Conservation (phyloP, 2,113 vertebrate genomes). For the Propithecus coquereli region DNA sequence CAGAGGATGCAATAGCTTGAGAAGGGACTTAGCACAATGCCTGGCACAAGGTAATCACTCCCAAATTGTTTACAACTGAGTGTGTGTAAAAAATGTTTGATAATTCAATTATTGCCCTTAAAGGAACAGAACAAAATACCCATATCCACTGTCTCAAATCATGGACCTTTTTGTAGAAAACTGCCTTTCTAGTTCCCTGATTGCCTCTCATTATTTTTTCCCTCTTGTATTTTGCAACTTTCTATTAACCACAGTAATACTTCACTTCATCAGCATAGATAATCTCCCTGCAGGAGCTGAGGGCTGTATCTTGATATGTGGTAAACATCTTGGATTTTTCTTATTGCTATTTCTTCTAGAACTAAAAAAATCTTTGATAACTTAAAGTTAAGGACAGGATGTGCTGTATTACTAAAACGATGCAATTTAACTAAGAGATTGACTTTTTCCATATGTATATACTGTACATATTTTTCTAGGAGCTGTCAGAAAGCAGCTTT, state of each 20-base stretch:
- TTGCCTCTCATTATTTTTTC: neutral
- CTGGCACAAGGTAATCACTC: neutral
- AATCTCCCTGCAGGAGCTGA: neutral
- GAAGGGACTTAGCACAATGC: neutral
- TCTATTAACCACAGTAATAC: neutral
- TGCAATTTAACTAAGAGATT: neutral
- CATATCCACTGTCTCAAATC: neutral
- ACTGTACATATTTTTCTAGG: neutral
- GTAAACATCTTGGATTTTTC: neutral
- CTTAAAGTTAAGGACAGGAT: constrained; percentile 39
- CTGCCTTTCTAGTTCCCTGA: neutral
- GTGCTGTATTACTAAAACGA: neutral
- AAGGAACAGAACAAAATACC: neutral
- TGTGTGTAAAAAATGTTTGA: neutral
- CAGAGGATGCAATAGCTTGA: fast-evolving
- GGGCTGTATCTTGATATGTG: neutral
- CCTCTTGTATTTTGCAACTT: neutral
- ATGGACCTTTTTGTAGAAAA: neutral
- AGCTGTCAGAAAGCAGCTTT: neutral
- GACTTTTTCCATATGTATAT: neutral
- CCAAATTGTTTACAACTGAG: neutral
- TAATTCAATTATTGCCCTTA: neutral
- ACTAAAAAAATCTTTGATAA: neutral
- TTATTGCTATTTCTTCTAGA: neutral
- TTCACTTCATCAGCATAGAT: neutral